Conservation (phyloP, 53 echinoderm and acorn worm species). For the Stichopus horrens region DNA sequence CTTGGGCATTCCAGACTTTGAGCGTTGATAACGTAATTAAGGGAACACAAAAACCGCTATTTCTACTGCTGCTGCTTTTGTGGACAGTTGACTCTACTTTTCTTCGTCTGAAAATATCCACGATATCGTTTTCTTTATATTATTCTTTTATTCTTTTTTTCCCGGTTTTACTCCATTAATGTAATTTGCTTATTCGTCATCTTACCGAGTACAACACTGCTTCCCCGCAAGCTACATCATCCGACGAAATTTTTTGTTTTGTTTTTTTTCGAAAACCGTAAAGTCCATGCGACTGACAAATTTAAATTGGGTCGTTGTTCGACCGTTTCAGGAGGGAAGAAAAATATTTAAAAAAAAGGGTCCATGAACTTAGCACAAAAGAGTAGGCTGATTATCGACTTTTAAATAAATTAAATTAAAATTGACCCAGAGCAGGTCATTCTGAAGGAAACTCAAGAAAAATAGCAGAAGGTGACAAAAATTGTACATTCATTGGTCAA, state of each 20-base stretch:
- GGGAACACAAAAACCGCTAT: neutral
- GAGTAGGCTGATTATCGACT: neutral
- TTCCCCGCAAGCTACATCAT: neutral
- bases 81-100: neutral
- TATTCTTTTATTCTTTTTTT: neutral
- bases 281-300: neutral
- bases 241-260: neutral
- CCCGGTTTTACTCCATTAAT: neutral
- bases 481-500: too few relatives aligned
- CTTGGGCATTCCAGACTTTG: neutral
- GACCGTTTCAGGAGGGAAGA: neutral
- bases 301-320: neutral
- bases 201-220: neutral
- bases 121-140: neutral
- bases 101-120: neutral
- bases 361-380: neutral
- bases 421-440: neutral
- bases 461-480: too few relatives aligned
- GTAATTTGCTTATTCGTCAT: neutral
- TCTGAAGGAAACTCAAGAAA: neutral
- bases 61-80: neutral
- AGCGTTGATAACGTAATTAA: neutral
- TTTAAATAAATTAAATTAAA: neutral
- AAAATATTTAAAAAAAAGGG: neutral
- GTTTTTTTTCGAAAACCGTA: neutral